Evolutionary conservation across 1,140 invertebrate species (phyloP).

Genomic region (Polypedilum vanderplanki): DNA sequence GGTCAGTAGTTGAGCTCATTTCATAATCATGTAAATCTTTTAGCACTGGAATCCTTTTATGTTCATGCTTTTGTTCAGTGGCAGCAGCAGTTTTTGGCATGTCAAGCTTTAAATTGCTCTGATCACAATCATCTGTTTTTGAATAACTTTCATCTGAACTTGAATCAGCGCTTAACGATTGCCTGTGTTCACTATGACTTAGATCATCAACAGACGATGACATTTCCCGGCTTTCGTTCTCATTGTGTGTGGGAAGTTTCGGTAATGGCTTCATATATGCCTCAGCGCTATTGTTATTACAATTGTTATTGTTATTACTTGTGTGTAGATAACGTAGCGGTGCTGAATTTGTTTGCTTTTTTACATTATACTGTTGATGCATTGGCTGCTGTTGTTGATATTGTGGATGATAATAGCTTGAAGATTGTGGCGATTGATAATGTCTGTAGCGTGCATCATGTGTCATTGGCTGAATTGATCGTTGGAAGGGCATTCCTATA

Average conservation of each 20-base stretch:
- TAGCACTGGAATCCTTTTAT: constrained; percentile 35
- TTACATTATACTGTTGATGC: constrained; percentile 33
- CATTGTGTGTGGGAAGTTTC: constrained; percentile 45
- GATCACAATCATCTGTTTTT: constrained; percentile 53
- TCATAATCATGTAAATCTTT: constrained; percentile 41
- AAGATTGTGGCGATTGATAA: constrained; percentile 28
- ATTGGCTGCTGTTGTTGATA: constrained; percentile 31
- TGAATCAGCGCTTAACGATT: constrained; percentile 53
- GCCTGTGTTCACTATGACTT: constrained; percentile 68
- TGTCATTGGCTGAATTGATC: background rate
- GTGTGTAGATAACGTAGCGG: constrained; percentile 51
- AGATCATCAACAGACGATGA: constrained; percentile 68
- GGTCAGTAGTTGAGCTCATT: constrained; percentile 43
- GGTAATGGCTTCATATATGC: constrained; percentile 54
- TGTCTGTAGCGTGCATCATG: background rate
- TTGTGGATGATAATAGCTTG: constrained; percentile 13
- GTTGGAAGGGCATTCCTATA: constrained; percentile 4
- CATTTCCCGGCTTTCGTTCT: constrained; percentile 42
- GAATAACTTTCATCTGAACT: constrained; percentile 76
- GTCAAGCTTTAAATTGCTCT: constrained; percentile 36
- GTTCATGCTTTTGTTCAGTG: constrained; percentile 36
- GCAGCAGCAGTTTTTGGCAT: constrained; percentile 39
- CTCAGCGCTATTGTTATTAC: constrained; percentile 36
- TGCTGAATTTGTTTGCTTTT: constrained; percentile 36
- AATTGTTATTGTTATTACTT: constrained; percentile 41